Evolutionary conservation across 2,113 vertebrate genomes (phyloP).

Genomic region (human (Homo sapiens)): DNA sequence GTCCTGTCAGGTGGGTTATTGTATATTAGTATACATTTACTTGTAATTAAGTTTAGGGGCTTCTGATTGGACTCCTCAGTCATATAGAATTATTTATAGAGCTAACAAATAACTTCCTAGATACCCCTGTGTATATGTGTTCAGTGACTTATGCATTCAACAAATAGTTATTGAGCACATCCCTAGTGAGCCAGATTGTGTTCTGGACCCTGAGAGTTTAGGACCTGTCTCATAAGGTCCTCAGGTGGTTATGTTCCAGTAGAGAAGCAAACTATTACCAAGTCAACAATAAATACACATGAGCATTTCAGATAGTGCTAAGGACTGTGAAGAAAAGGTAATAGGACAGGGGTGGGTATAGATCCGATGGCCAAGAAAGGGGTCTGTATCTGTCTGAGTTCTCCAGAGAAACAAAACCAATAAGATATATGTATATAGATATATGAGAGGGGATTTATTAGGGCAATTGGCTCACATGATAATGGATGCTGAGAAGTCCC

Average conservation of each 20-base stretch:
- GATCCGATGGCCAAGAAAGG: neutral
- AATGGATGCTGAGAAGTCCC: no score
- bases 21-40: neutral
- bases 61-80: neutral
- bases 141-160: neutral
- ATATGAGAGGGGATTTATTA: no score
- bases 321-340: neutral
- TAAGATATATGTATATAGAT: no score
- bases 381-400: no score
- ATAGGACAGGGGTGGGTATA: neutral
- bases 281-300: neutral
- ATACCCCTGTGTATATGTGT: neutral
- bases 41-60: neutral
- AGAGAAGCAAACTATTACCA: neutral
- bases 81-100: neutral
- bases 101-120: neutral
- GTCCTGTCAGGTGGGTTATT: neutral
- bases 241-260: neutral
- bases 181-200: neutral
- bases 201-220: neutral
- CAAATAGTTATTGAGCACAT: neutral
- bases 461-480: no score
- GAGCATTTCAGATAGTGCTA: neutral
- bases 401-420: no score
- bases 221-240: neutral